A percentile compares a stretch with the other conserved stretches of the same genome.
phyloP scores from a whole-genome alignment of 2,113 vertebrate genomes.

The Thomomys bottae region DNA sequence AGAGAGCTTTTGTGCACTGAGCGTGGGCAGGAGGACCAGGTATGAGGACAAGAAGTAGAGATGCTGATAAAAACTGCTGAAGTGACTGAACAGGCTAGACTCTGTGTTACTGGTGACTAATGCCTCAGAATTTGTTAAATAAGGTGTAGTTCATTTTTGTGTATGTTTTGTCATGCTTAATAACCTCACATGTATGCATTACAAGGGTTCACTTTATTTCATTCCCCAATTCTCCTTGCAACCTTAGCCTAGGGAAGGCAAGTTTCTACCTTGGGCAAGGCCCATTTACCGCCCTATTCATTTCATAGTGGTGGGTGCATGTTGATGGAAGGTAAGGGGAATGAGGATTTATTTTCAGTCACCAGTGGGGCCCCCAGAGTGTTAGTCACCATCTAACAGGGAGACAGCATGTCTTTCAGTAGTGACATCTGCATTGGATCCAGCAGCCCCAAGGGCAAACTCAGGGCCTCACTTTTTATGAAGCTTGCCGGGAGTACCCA shows the following conservation, averaged over 20 bases:
- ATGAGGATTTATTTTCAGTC: background rate
- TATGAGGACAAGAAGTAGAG: background rate
- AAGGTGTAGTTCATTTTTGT: background rate
- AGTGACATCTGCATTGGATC: background rate
- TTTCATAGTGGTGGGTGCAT: background rate
- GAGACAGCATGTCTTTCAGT: slow-evolving; percentile 15
- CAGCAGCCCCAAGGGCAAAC: background rate
- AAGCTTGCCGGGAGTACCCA: background rate
- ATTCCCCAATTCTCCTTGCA: background rate
- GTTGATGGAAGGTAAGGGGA: background rate
- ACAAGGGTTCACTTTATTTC: background rate
- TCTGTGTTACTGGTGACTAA: background rate
- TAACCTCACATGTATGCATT: background rate
- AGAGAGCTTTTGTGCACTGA: background rate
- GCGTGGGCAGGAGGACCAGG: background rate
- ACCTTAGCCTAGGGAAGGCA: background rate
- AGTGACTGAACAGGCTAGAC: background rate
- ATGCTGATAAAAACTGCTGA: background rate
- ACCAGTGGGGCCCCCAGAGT: background rate
- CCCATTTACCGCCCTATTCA: background rate
- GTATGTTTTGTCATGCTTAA: background rate
- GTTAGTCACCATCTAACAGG: slow-evolving; percentile 19
- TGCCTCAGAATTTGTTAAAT: background rate
- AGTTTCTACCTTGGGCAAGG: background rate
- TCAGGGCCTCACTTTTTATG: slow-evolving; percentile 22